Evolutionary conservation across 1,140 invertebrate species (phyloP), one percentile per base, ranked within the genome.

Genomic region (Halesus radiatus): DNA sequence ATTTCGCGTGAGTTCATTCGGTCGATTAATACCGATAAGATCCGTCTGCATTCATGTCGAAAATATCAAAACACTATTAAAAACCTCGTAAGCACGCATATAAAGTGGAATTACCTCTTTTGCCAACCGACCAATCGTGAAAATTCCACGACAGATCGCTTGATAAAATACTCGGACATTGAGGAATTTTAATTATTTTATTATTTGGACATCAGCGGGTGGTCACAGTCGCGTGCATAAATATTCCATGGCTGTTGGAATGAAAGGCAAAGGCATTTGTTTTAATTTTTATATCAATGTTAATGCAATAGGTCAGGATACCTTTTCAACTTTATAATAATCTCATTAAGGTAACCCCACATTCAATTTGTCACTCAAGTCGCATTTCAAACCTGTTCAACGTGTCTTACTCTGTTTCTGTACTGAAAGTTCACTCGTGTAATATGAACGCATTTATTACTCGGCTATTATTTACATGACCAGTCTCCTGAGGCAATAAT

Each of bases 181-280:
- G 78, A 80, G 32, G 64, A 70, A 70, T 70, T 70, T 70, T 70
- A 45, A 70, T 70, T 50, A 52, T 66, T 80, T 80, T 75, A 80
- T 80, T 16, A 80, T 52, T 62, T 50, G 37, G 29, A 66, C 50
- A 45, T 68, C 76, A 26, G 37, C 75, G 80, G 80, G 53, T 76
- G 79, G 74, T 72, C 75, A 60, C 70, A 74, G 22, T 32, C 53
- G 32, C 56, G 52, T 54, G 60, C 79, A 80, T 76, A 76, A 62
- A 60, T 72, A 81, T 72, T 54, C 62, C 32, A 70, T 53, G 68
- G 22, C 22, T 29, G 37, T 45, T 62, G 60, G 64, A 64, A 80
- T 76, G 72, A 74, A 66, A 53, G 53, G 18, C 64, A 22, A 32
- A 56, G 29, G n/a, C 29, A 76, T 45, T 70, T 80, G 32, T 70